Conservation (phyloP, 2,888 invertebrate species). For the Odontocolon sp. region DNA sequence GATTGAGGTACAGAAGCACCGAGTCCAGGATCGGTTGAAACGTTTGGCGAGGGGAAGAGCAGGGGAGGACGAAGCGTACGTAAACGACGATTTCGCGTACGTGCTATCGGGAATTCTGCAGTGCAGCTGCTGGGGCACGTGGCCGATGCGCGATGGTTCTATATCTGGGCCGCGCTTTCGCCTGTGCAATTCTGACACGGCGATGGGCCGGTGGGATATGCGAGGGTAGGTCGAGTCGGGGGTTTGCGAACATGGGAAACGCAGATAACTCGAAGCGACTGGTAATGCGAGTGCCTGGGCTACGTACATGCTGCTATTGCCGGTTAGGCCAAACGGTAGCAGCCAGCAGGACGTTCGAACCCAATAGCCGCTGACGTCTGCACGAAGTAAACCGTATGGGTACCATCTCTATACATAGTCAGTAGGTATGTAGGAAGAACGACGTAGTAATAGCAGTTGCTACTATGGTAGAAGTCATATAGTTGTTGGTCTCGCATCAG, state of each 20-base stretch:
- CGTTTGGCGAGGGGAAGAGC: slow-evolving; percentile 32
- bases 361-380: slow-evolving; percentile 73
- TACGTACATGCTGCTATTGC: slow-evolving; percentile 34
- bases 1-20: slow-evolving; percentile 23
- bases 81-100: slow-evolving; percentile 69
- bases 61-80: slow-evolving; percentile 60
- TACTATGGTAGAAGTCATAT: too few relatives aligned
- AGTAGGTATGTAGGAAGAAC: not conserved
- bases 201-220: slow-evolving; percentile 37
- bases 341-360: slow-evolving; percentile 50
- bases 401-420: not conserved
- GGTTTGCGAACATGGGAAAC: slow-evolving; percentile 74
- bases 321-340: slow-evolving; percentile 68
- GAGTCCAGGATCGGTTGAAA: slow-evolving; percentile 12
- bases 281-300: slow-evolving; percentile 70
- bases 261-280: slow-evolving; percentile 79
- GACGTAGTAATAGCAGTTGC: not conserved
- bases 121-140: slow-evolving; percentile 75
- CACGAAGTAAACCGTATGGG: slow-evolving; percentile 46
- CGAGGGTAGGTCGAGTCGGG: slow-evolving; percentile 44
- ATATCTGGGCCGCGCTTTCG: slow-evolving; percentile 42
- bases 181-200: slow-evolving; percentile 40
- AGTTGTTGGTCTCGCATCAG: too few relatives aligned
- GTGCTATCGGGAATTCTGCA: slow-evolving; percentile 75
- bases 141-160: slow-evolving; percentile 62